phyloP scores from a whole-genome alignment of 1,140 invertebrate genomes.

The Halyomorpha halys region DNA sequence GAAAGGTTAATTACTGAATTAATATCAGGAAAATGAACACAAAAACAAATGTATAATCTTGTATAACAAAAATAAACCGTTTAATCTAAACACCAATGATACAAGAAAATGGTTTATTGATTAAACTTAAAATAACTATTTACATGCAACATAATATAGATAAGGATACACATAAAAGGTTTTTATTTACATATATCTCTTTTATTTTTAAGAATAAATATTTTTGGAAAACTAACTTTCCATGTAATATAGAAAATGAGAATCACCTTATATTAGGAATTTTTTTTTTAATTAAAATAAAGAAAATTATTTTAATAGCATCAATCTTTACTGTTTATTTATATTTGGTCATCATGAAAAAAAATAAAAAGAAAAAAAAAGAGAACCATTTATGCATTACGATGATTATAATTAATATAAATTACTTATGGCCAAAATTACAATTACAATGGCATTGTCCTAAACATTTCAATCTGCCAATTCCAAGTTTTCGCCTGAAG shows the following conservation, averaged over 20 bases:
- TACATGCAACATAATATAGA: slow-evolving; percentile 14
- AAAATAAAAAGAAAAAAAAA: too few species aligned
- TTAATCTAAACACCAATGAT: slow-evolving; percentile 21
- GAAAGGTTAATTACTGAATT: too few species aligned
- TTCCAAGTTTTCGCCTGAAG: background rate
- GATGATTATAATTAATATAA: too few species aligned
- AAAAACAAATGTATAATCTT: slow-evolving; percentile 4
- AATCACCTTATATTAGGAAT: background rate
- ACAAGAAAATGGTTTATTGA: slow-evolving; percentile 17
- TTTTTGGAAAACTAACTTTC: slow-evolving; percentile 13
- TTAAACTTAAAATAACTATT: slow-evolving; percentile 11
- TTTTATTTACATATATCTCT: slow-evolving; percentile 12
- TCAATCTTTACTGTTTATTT: too few species aligned
- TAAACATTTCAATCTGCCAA: background rate
- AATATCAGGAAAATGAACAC: background rate
- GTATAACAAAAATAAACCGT: slow-evolving; percentile 21
- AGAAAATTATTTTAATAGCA: too few species aligned
- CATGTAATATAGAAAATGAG: slow-evolving; percentile 12
- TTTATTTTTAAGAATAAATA: slow-evolving; percentile 15
- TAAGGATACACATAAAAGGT: slow-evolving; percentile 13
- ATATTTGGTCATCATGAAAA: too few species aligned
- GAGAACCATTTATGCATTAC: too few species aligned
- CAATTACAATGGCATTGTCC: too few species aligned
- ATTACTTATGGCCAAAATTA: too few species aligned
- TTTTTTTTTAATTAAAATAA: too few species aligned